Conservation (phyloP, 2,113 vertebrate species). For the Panurus biarmicus region DNA sequence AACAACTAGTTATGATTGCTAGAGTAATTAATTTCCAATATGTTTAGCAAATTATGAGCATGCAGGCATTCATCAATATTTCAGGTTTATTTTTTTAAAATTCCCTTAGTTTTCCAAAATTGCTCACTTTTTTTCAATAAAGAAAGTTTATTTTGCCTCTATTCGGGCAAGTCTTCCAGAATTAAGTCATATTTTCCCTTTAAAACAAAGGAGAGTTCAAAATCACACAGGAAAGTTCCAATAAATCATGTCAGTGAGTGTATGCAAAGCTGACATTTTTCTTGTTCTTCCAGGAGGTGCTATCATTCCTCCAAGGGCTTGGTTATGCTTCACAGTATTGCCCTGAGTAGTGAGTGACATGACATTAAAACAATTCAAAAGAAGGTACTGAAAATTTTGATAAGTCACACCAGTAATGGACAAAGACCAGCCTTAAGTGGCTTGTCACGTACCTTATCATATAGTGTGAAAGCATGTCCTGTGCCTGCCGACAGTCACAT, state of each 20-base stretch:
- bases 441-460: neutral
- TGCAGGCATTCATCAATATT: neutral
- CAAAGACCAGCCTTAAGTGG: neutral
- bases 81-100: neutral
- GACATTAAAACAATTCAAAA: neutral
- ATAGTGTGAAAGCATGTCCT: rapidly evolving
- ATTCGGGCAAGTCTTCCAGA: neutral
- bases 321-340: neutral
- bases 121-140: neutral
- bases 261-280: neutral
- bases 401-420: neutral
- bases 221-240: neutral
- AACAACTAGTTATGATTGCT: neutral
- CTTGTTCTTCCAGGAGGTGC: neutral
- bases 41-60: neutral
- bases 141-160: neutral
- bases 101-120: neutral
- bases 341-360: neutral
- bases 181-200: neutral
- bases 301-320: neutral
- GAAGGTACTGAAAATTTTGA: neutral
- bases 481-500: neutral
- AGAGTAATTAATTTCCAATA: neutral
- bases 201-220: neutral
- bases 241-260: neutral